These are phyloP conservation scores for Oncorhynchus mykiss DNA, from an alignment of 2,113 vertebrate genomes.

Conservation along the genomic window DNA sequence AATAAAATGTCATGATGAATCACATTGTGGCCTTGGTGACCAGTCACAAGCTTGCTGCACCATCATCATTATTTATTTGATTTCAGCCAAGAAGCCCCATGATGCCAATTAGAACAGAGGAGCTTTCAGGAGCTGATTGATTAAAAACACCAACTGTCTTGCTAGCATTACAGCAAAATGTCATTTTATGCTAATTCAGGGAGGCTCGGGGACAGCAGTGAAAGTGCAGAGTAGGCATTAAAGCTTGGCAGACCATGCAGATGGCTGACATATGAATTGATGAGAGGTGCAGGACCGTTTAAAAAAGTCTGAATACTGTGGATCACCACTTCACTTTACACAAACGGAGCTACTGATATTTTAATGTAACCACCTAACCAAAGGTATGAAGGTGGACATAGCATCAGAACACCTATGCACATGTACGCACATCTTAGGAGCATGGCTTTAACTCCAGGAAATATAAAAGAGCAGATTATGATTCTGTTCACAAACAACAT, in stretches of 20 bases:
- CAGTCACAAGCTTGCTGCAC: slow-evolving; percentile 11
- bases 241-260: slow-evolving; percentile 29
- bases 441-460: neutral
- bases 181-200: slow-evolving; percentile 69
- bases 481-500: neutral
- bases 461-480: neutral
- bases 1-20: slow-evolving; percentile 6
- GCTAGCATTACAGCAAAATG: slow-evolving; percentile 69
- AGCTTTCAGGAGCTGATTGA: slow-evolving; percentile 51
- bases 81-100: slow-evolving; percentile 1
- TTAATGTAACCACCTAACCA: neutral
- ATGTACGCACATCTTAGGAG: neutral
- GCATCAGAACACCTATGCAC: neutral
- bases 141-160: slow-evolving; percentile 60
- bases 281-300: slow-evolving; percentile 29
- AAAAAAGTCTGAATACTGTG: slow-evolving; percentile 10
- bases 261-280: slow-evolving; percentile 66
- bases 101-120: slow-evolving; percentile 19
- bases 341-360: neutral
- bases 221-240: slow-evolving; percentile 57
- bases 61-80: slow-evolving; percentile 16
- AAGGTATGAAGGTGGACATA: neutral
- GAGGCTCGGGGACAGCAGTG: slow-evolving; percentile 58
- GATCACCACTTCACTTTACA: slow-evolving; percentile 2
- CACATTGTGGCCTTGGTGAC: slow-evolving; percentile 12